Evolutionary conservation across 2,888 invertebrate species (phyloP).

Genomic region (Adelphocoris suturalis): DNA sequence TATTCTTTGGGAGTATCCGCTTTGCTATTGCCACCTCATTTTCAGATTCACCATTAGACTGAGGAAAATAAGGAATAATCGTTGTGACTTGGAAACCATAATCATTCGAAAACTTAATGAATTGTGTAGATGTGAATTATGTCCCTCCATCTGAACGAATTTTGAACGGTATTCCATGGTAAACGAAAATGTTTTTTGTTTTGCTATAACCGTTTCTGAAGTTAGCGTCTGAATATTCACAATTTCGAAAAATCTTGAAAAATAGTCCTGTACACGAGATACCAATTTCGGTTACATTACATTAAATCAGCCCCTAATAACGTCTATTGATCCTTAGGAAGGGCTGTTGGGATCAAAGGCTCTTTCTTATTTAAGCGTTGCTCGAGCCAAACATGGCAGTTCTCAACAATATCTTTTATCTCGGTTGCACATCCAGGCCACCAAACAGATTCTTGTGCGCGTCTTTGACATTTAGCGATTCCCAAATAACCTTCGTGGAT

Average conservation of each 20-base stretch:
- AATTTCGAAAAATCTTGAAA: background rate
- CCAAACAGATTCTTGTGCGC: constrained; percentile 38
- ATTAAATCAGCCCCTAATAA: background rate
- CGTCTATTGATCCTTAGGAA: background rate
- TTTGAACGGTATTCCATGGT: background rate
- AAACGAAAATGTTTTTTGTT: background rate
- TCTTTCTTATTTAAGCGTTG: background rate
- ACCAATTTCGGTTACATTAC: background rate
- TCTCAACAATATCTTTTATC: background rate
- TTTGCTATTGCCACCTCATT: constrained; percentile 6
- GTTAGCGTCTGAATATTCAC: background rate
- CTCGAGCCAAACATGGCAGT: background rate
- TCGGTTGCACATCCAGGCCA: constrained; percentile 19
- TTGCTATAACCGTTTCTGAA: background rate
- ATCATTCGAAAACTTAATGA: background rate
- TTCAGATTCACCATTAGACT: constrained; percentile 6
- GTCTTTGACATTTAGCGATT: background rate
- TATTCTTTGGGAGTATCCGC: background rate
- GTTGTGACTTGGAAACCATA: background rate
- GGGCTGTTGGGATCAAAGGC: background rate
- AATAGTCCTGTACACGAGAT: background rate
- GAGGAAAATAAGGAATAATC: background rate
- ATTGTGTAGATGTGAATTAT: background rate
- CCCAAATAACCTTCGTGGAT: background rate
- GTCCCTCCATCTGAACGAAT: constrained; percentile 30